phyloP scores from a whole-genome alignment of 30 jellyfish, hydroid and myxozoan genomes.

The Phacellophora camtschatica region DNA sequence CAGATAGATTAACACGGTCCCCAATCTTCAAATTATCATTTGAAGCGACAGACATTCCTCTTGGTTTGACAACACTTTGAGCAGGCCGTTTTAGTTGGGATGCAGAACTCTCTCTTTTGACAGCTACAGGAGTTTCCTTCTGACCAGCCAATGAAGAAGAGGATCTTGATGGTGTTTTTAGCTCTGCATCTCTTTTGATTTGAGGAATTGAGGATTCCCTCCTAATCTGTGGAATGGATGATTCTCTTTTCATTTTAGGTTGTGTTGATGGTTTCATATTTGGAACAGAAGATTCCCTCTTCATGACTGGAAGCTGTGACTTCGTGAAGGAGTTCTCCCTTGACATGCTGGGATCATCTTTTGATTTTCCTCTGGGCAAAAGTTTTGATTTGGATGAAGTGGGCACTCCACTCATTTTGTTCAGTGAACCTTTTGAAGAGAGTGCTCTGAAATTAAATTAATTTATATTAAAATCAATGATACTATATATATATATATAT shows the following conservation, averaged over 20 bases:
- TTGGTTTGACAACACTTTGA: constrained; percentile 72
- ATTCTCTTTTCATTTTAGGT: constrained; percentile 66
- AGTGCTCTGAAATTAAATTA: constrained; percentile 48
- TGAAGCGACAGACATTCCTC: constrained; percentile 56
- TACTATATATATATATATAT: neutral
- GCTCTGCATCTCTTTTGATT: constrained; percentile 10
- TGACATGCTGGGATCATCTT: constrained; percentile 68
- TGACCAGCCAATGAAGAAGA: too few relatives aligned
- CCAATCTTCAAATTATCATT: constrained; percentile 54
- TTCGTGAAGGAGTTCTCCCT: constrained; percentile 88
- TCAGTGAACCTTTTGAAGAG: constrained; percentile 78
- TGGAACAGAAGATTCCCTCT: constrained; percentile 89
- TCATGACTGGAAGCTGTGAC: constrained; percentile 73
- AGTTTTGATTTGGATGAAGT: constrained; percentile 45
- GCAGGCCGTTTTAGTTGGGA: constrained; percentile 65
- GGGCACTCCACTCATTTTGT: constrained; percentile 79
- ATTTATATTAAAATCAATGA: neutral
- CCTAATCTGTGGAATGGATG: constrained; percentile 49
- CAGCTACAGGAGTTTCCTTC: constrained; percentile 51
- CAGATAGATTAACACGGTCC: constrained; percentile 80
- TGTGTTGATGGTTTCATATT: constrained; percentile 70
- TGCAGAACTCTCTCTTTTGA: constrained; percentile 67
- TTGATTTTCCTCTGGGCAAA: constrained; percentile 25
- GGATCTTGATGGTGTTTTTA: constrained; percentile 35
- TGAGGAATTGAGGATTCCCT: constrained; percentile 55